Conservation (phyloP, 2,888 invertebrate species). For the Stictocephala bisonia region DNA sequence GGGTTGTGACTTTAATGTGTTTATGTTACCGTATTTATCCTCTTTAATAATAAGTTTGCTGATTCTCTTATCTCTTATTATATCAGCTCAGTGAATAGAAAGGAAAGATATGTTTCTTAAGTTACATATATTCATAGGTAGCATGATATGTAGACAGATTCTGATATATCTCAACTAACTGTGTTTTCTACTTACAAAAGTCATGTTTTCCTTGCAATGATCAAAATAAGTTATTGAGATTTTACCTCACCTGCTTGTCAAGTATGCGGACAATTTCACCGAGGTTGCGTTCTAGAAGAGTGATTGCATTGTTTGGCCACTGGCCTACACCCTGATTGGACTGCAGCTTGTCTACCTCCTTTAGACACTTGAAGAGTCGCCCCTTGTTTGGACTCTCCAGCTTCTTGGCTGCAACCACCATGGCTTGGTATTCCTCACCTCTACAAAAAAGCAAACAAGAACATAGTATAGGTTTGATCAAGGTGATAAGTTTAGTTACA, state of each 20-base stretch:
- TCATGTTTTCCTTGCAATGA: too few species aligned
- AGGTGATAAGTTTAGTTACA: too few species aligned
- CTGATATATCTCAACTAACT: neutral
- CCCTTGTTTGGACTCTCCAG: constrained; percentile 64
- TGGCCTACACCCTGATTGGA: constrained; percentile 65
- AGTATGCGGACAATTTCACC: constrained; percentile 69
- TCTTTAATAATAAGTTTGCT: too few species aligned
- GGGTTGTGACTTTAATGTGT: too few species aligned
- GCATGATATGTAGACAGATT: neutral
- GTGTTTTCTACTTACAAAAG: neutral
- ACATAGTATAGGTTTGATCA: too few species aligned
- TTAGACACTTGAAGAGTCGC: constrained; percentile 66
- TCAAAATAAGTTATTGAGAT: too few species aligned
- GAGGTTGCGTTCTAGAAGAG: constrained; percentile 69
- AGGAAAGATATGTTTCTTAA: too few species aligned
- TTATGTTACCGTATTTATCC: too few species aligned
- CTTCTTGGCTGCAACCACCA: constrained; percentile 52
- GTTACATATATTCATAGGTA: too few species aligned
- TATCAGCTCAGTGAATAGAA: too few species aligned
- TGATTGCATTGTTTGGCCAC: constrained; percentile 69
- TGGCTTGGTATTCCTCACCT: constrained; percentile 68
- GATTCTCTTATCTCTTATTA: too few species aligned
- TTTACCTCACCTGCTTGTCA: constrained; percentile 65
- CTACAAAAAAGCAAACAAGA: too few species aligned
- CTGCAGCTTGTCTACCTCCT: constrained; percentile 68